Conservation (phyloP, 2,113 vertebrate genomes). For the human region GRCh38 chrX:12463001-12463500, state of each 20-base stretch:
- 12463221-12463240: not conserved
- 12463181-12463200: not conserved
- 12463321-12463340: not conserved
- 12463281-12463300: conserved; percentile 30
- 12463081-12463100: not conserved
- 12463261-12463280: not conserved
- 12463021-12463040: not conserved
- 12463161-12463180: not conserved
- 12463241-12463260: not conserved
- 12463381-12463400: not conserved
- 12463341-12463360: not conserved
- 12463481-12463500: conserved; percentile 61
- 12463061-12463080: not conserved
- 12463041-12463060: not conserved
- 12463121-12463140: not conserved
- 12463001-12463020: not conserved
- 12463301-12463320: conserved; percentile 52
- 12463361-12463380: not conserved
- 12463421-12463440: not conserved
- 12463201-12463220: not conserved
- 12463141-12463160: not conserved
- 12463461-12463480: conserved; percentile 43
- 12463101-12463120: not conserved
- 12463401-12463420: conserved; percentile 41
- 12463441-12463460: conserved; percentile 49